Evolutionary conservation across 1,140 invertebrate species (phyloP), one percentile per base, ranked within the genome.

Genomic region (Delia radicum): DNA sequence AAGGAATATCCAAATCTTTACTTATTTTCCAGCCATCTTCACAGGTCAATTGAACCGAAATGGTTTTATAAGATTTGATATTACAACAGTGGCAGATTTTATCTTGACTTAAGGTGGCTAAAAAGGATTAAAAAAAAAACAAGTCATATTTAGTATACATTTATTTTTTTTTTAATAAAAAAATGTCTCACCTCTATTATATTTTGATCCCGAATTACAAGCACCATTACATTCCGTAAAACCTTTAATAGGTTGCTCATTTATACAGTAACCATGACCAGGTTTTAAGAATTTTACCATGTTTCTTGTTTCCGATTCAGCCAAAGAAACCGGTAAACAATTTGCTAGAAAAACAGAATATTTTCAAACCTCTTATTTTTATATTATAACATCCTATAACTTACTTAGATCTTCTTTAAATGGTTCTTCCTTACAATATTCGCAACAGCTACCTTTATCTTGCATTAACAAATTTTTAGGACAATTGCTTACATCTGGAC

Each of bases 141-240:
- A 71, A 48, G 6, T 24, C n/a, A n/a, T n/a, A n/a, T 74, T 72
- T 24, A 29, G 0, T 26, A 61, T 33, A 5, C 2, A n/a, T 48
- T 18, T 7, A 21, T 6, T n/a, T 18, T 18, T 65, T 6, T 67
- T n/a, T n/a, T n/a, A n/a, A n/a, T n/a, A n/a, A n/a, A n/a, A n/a
- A 33, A 37, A 69, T 8, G 12, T 6, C 86, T 88, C 84, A 92
- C 91, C 84, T 78, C 85, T 85, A 79, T 91, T 91, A 74, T 90
- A 93, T n/a, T 88, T 83, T 0, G 91, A 91, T 18, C 89, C 89
- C 2, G 92, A 93, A 76, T 89, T 84, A 79, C 93, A 94, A 21
- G 84, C 81, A 6, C 93, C 93, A 31, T 87, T 82, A 77, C 93
- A 94, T 80, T 93, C 90, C 6, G 88, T 90, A 76, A 93, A 89